phyloP scores from a whole-genome alignment of 1,140 invertebrate species.

The Eriosoma lanigerum region DNA sequence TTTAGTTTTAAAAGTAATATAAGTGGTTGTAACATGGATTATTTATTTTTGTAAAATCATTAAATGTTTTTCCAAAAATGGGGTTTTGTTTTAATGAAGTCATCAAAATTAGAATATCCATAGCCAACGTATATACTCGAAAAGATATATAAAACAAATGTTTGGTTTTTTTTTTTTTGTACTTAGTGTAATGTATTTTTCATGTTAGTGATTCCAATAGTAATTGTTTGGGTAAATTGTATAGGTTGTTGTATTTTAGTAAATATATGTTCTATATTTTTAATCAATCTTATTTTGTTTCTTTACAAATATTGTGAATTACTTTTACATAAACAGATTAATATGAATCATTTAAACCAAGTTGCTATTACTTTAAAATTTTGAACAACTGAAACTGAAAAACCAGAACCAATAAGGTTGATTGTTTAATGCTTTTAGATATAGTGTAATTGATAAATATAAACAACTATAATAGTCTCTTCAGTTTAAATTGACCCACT shows the following conservation, averaged over 20 bases:
- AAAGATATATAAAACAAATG: background rate
- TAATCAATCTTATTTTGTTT: background rate
- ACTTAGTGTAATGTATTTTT: background rate
- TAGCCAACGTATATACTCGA: background rate
- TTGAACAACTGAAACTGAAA: too few species aligned
- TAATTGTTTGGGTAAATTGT: background rate
- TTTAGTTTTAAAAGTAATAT: background rate
- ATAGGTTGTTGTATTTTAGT: constrained; percentile 37
- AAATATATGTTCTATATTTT: constrained; percentile 42
- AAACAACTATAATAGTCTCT: too few species aligned
- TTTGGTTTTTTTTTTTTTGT: background rate
- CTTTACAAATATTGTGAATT: background rate
- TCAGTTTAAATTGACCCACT: too few species aligned
- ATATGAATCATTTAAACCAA: too few species aligned
- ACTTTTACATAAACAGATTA: too few species aligned
- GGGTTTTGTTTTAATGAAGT: background rate
- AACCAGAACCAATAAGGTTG: too few species aligned
- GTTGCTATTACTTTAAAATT: too few species aligned
- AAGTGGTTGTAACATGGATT: background rate
- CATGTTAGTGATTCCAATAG: background rate
- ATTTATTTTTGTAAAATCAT: constrained; percentile 13
- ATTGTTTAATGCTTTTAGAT: too few species aligned
- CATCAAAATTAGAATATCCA: background rate
- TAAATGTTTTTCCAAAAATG: background rate
- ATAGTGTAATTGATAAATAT: too few species aligned